Evolutionary conservation across 2,113 vertebrate species (phyloP).

Genomic region (Salminus brasiliensis): DNA sequence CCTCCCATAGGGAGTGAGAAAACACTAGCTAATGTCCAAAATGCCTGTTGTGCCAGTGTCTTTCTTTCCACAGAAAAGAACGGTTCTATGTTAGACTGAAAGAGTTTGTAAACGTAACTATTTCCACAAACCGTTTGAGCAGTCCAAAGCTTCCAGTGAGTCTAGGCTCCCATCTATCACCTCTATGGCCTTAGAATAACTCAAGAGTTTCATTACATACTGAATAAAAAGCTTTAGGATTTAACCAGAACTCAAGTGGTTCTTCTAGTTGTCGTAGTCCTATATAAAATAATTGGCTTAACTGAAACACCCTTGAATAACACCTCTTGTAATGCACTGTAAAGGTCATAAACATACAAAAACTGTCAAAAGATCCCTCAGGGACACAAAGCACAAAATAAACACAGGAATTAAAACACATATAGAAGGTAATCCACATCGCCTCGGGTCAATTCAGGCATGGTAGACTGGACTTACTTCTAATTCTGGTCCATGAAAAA

Average conservation of each 20-base stretch:
- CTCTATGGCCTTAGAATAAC: too few relatives aligned
- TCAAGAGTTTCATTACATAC: too few relatives aligned
- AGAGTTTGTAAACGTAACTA: too few relatives aligned
- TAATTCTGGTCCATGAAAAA: slow-evolving; percentile 34
- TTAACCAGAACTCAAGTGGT: too few relatives aligned
- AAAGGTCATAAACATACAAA: not conserved
- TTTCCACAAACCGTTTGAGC: too few relatives aligned
- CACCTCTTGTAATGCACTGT: not conserved
- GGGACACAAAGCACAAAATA: too few relatives aligned
- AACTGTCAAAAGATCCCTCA: not conserved
- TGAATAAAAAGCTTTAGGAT: too few relatives aligned
- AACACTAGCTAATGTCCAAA: not conserved
- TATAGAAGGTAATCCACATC: too few relatives aligned
- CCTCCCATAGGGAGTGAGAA: not conserved
- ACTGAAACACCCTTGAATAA: not conserved
- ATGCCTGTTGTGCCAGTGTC: not conserved
- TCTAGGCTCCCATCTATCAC: too few relatives aligned
- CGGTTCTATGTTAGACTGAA: too few relatives aligned
- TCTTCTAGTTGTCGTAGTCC: not conserved
- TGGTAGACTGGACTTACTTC: slow-evolving; percentile 1
- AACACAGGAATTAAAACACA: too few relatives aligned
- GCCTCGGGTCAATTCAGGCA: not conserved
- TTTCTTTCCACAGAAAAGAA: not conserved
- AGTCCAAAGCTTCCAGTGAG: too few relatives aligned
- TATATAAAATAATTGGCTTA: not conserved